Evolutionary conservation across 2,888 invertebrate species (phyloP), one percentile per base, ranked within the genome.

Genomic region (Lissocephala sabroskyi): DNA sequence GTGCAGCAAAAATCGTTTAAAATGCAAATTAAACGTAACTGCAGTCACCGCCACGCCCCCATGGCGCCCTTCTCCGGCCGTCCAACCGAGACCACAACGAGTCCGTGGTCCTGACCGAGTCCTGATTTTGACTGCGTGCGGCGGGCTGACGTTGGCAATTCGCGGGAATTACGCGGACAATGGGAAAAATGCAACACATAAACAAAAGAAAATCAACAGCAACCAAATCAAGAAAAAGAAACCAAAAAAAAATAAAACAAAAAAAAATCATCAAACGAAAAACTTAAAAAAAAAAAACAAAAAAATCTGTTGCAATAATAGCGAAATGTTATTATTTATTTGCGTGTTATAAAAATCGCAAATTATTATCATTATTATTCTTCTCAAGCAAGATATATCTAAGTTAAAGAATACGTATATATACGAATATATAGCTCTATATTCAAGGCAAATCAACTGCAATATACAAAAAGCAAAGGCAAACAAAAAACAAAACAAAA

Each of bases 1-100:
- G 58, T 70, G 71, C 71, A 70, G 66, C 68, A 74, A 77, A 71
- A 71, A 76, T 74, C 71, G 71, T 76, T 71, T 77, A 70, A 71
- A 70, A 71, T 71, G 71, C 71, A 71, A 71, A 71, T 71, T 76
- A 76, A 77, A 64, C 58, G 64, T 51, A 59, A 52, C 59, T 55
- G 54, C 61, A 59, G 49, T 59, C 51, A 64, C n/a, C n/a, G n/a
- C n/a, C n/a, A n/a, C n/a, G n/a, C n/a, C n/a, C n/a, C n/a, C n/a
- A n/a, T n/a, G n/a, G n/a, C n/a, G n/a, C n/a, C n/a, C n/a, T n/a
- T n/a, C n/a, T n/a, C n/a, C n/a, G n/a, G n/a, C n/a, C n/a, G n/a
- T n/a, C n/a, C n/a, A n/a, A n/a, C n/a, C n/a, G n/a, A n/a, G n/a
- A n/a, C n/a, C n/a, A n/a, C n/a, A n/a, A n/a, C n/a, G n/a, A n/a